A percentile compares a stretch with the other conserved stretches of the same genome.
Conservation (phyloP, 2,888 invertebrate genomes). For the Leptinotarsa haldemani region DNA sequence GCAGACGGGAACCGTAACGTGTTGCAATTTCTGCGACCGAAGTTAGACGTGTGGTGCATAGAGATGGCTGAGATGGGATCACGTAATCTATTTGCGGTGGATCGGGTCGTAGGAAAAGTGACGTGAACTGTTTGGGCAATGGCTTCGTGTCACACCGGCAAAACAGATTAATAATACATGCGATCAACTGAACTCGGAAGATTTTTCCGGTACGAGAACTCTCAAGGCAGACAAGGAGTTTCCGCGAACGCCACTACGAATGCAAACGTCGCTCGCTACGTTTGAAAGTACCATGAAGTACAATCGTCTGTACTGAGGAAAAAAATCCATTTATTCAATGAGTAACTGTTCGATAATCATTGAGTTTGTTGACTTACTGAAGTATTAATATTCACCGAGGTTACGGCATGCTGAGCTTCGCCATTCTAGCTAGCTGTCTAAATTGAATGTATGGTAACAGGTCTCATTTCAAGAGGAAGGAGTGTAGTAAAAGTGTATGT, state of each 20-base stretch:
- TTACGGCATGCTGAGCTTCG: too few relatives aligned
- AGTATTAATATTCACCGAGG: too few relatives aligned
- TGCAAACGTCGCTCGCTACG: background rate
- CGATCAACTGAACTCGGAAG: constrained; percentile 10
- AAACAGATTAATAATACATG: constrained; percentile 60
- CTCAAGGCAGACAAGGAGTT: background rate
- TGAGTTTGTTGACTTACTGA: too few relatives aligned
- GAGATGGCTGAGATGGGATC: constrained; percentile 61
- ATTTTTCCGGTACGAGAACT: background rate
- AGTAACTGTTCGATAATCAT: too few relatives aligned
- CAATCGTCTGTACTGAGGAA: too few relatives aligned
- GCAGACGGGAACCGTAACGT: constrained; percentile 54
- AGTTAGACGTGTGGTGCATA: constrained; percentile 60
- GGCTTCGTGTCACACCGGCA: constrained; percentile 57
- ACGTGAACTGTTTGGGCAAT: constrained; percentile 60
- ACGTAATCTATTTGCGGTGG: constrained; percentile 66
- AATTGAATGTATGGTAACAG: too few relatives aligned
- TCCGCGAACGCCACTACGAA: background rate
- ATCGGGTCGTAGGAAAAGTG: constrained; percentile 46
- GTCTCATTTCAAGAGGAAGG: too few relatives aligned
- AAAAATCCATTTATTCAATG: too few relatives aligned
- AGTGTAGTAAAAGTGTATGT: too few relatives aligned
- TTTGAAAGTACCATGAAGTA: too few relatives aligned
- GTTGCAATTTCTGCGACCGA: constrained; percentile 58
- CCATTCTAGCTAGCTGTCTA: too few relatives aligned